Base-by-base conservation (phyloP, 2,888 invertebrate species). In the Epirrhoe tristata region DNA sequence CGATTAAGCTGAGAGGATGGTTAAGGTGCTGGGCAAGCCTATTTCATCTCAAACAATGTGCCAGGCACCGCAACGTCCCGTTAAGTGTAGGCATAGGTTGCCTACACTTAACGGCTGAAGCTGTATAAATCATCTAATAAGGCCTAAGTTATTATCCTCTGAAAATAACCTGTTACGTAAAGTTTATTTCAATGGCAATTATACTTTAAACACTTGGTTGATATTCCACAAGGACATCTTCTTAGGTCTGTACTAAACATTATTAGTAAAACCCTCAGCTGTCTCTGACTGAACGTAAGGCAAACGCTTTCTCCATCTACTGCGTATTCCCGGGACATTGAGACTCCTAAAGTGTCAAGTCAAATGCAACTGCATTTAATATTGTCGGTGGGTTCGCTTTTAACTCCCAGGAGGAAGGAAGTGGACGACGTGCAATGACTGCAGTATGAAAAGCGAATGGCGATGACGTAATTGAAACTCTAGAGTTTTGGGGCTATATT, bases 401-500 rank as follows among this genome's bases (percentile, higher is more conserved):
- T 63, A 76, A 83, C 86, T 89, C 90, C 88, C 87, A 75, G 85
- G 82, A 83, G 85, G 88, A 90, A 90, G 91, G 91, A 91, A 91
- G 83, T 75, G 78, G 64, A 69, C 66, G 72, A 63, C 90, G 89
- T 89, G 90, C 77, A 70, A 74, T 71, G 90, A 81, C 77, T 90
- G 77, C 79, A 72, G 74, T 78, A 83, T 82, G 79, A 48, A n/a
- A 14, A 1, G 48, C 14, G 14, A 48, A n/a, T 46, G n/a, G 7
- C 50, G n/a, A 31, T 50, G 46, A 50, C 51, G 34, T 57, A 6
- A 62, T 54, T 58, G 14, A 43, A 32, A 14, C 12, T 43, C 39
- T 10, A 39, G 39, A 39, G 12, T 43, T 12, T 43, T 12, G 12
- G 3, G 24, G 10, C 39, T 43, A 43, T 34, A 34, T 12, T 12